phyloP scores from a whole-genome alignment of 2,113 vertebrate genomes.

The Etheostoma cragini region DNA sequence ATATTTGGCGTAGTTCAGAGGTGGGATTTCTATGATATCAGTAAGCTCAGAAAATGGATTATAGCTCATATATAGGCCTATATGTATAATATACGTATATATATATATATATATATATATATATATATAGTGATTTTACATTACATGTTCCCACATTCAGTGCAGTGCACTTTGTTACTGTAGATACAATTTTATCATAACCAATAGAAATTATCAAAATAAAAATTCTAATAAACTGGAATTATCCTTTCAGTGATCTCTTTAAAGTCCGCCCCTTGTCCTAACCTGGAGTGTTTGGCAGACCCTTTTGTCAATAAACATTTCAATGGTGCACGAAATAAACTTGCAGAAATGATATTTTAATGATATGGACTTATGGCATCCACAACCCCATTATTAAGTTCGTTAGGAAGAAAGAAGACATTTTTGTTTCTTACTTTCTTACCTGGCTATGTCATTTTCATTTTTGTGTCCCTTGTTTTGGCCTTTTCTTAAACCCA shows the following conservation, averaged over 20 bases:
- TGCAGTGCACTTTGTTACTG: not conserved
- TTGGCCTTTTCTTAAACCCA: constrained; percentile 6
- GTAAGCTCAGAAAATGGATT: not conserved
- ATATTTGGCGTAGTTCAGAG: not conserved
- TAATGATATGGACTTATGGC: constrained; percentile 9
- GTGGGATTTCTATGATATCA: not conserved
- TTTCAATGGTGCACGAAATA: constrained; percentile 45
- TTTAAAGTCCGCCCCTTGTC: not conserved
- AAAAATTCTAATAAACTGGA: constrained; percentile 5
- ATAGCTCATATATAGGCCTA: not conserved
- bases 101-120: not conserved
- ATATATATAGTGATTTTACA: not conserved
- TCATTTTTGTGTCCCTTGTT: constrained; percentile 4
- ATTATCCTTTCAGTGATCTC: not conserved
- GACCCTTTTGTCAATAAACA: constrained; percentile 22
- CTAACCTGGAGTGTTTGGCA: not conserved
- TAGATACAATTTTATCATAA: not conserved
- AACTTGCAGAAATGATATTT: constrained; percentile 32
- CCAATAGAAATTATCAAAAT: not conserved
- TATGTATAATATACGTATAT: too few species aligned
- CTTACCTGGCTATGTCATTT: constrained; percentile 13
- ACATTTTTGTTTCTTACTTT: constrained; percentile 27
- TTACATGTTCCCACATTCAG: not conserved
- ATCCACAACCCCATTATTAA: constrained; percentile 29
- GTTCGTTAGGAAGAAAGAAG: constrained; percentile 16